A percentile compares a stretch with the other conserved stretches of the same genome.
These are phyloP conservation scores for Dugesia japonica DNA, from an alignment of 2,888 invertebrate species.

Conservation along the genomic window DNA sequence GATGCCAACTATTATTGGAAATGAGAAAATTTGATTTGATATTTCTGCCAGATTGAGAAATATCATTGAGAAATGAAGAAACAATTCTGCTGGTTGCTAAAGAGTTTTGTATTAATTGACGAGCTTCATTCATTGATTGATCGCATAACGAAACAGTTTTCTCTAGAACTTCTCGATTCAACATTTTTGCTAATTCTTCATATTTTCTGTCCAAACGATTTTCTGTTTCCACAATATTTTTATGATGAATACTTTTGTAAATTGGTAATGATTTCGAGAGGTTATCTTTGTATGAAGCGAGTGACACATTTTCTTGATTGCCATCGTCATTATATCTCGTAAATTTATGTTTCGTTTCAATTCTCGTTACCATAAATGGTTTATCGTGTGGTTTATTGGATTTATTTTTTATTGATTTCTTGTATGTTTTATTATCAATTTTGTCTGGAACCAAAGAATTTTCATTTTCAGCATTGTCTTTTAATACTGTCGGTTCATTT, in stretches of 20 bases:
- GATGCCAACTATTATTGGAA: too few species aligned
- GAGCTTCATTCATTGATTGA: constrained; percentile 23
- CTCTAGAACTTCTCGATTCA: constrained; percentile 17
- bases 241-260: constrained; percentile 3
- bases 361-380: neutral
- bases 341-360: neutral
- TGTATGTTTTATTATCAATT: too few species aligned
- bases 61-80: neutral
- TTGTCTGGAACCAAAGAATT: too few species aligned
- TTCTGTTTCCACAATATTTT: neutral
- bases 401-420: too few species aligned
- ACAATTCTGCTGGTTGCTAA: constrained; percentile 23
- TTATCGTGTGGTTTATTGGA: neutral
- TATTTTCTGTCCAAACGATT: constrained; percentile 13
- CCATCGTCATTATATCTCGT: neutral
- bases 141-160: constrained; percentile 9
- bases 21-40: too few species aligned
- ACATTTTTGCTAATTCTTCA: neutral
- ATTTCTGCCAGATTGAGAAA: neutral
- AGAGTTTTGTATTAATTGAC: constrained; percentile 26
- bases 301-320: neutral
- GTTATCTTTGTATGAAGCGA: neutral
- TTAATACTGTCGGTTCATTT: neutral
- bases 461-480: too few species aligned
- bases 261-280: neutral